Evolutionary conservation across 1,140 invertebrate species (phyloP).

Genomic region (Lordiphosa mommai): DNA sequence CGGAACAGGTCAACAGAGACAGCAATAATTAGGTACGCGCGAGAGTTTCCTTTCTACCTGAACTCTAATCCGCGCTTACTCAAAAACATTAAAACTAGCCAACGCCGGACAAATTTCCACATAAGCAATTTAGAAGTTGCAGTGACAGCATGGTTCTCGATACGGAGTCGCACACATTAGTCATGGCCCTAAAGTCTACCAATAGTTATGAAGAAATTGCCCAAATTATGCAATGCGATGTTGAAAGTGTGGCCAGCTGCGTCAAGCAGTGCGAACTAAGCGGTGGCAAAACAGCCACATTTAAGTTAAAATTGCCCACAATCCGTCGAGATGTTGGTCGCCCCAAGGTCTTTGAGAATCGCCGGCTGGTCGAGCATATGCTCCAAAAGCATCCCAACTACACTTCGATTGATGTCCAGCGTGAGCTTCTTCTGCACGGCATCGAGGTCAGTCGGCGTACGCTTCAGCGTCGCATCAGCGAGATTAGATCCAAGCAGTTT

Average conservation of each 20-base stretch:
- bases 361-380: constrained; percentile 34
- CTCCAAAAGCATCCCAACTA: constrained; percentile 36
- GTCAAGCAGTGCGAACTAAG: constrained; percentile 8
- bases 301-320: not conserved
- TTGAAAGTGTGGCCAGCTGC: constrained; percentile 42
- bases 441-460: constrained; percentile 57
- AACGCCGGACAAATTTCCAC: constrained; percentile 5
- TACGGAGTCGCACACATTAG: constrained; percentile 21
- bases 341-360: constrained; percentile 48
- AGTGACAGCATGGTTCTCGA: constrained; percentile 33
- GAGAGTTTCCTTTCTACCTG: constrained; percentile 32
- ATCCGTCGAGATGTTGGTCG: constrained; percentile 39
- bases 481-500: constrained; percentile 26
- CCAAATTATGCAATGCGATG: constrained; percentile 47
- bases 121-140: constrained; percentile 2
- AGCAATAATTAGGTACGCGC: constrained; percentile 10
- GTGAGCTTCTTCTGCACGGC: constrained; percentile 27
- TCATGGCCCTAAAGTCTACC: constrained; percentile 20
- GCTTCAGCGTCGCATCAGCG: constrained; percentile 51
- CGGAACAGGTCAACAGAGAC: not conserved
- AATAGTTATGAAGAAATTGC: constrained; percentile 45
- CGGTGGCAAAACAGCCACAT: not conserved
- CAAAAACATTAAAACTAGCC: constrained; percentile 19
- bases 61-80: constrained; percentile 15
- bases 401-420: constrained; percentile 58